These are phyloP conservation scores for Peucedramus taeniatus DNA, from an alignment of 2,113 vertebrate genomes.

Conservation along the genomic window DNA sequence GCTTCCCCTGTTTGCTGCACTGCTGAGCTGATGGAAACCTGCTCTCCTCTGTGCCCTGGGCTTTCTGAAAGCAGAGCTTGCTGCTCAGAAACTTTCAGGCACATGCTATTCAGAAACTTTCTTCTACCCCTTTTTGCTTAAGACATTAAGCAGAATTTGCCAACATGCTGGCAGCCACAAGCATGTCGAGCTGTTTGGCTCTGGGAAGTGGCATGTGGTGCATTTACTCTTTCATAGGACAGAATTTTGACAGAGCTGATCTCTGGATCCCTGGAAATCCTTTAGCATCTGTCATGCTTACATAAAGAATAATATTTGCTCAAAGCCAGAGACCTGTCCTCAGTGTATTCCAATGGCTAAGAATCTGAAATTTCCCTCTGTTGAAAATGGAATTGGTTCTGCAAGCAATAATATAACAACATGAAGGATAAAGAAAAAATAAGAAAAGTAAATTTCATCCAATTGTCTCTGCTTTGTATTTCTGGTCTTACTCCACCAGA, in stretches of 20 bases:
- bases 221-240: accelerated
- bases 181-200: background rate
- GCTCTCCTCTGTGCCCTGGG: background rate
- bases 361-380: background rate
- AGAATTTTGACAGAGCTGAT: background rate
- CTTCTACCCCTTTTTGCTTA: background rate
- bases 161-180: background rate
- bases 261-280: conserved; percentile 13
- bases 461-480: background rate
- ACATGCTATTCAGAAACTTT: background rate
- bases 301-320: background rate
- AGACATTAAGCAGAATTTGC: background rate
- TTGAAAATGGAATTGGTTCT: background rate
- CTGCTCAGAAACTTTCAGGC: background rate
- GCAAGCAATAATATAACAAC: background rate
- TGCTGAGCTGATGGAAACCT: background rate
- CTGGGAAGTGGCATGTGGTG: background rate
- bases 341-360: background rate
- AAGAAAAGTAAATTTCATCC: background rate
- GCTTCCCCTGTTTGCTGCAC: background rate
- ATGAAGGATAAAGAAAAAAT: background rate
- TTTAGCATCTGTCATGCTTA: background rate
- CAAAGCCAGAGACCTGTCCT: background rate
- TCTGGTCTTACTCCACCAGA: background rate
- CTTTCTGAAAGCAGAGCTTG: background rate